phyloP scores from a whole-genome alignment of 2,888 invertebrate genomes.

The Mylabris sibirica region DNA sequence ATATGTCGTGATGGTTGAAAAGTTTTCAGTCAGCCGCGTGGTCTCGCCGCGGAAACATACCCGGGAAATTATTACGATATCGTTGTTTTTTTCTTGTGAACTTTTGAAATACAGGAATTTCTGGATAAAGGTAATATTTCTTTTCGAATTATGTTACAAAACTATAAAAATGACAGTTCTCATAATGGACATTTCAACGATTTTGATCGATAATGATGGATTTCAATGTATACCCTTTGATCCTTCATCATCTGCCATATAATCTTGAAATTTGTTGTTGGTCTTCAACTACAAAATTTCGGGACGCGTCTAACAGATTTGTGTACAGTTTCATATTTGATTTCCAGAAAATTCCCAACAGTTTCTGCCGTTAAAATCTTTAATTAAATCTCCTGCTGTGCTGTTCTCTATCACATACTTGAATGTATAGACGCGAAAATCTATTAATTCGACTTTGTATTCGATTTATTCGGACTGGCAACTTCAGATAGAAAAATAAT shows the following conservation, averaged over 20 bases:
- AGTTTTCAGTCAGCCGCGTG: conserved; percentile 4
- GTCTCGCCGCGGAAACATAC: background rate
- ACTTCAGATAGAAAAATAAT: background rate
- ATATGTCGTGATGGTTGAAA: background rate
- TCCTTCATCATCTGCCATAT: background rate
- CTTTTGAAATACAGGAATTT: background rate
- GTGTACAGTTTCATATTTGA: background rate
- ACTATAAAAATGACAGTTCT: background rate
- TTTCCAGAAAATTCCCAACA: background rate
- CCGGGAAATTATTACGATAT: background rate
- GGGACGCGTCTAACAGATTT: background rate
- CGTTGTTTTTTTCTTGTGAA: background rate
- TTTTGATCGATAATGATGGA: background rate
- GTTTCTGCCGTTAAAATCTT: background rate
- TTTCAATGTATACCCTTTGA: background rate
- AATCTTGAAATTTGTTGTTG: background rate
- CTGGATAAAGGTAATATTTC: background rate
- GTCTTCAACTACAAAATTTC: background rate
- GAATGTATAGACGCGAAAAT: background rate
- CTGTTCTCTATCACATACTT: background rate
- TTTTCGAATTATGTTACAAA: background rate
- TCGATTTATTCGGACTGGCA: background rate
- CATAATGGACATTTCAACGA: background rate
- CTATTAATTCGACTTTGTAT: background rate
- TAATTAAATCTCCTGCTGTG: conserved; percentile 5